Conservation (phyloP, 2,888 invertebrate genomes). For the Laothoe populi region DNA sequence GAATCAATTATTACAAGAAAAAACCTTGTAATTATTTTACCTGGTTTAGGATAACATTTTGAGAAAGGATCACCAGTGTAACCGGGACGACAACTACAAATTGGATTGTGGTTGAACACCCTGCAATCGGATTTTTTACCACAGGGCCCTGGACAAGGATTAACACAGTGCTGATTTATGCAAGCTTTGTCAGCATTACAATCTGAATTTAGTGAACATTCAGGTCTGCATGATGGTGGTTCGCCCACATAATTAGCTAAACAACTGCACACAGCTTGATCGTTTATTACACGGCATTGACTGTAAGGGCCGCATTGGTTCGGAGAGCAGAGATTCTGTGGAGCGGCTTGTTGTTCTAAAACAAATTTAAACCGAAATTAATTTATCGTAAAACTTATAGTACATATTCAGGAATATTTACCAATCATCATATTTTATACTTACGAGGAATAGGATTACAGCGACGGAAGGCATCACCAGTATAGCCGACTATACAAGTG, state of each 20-base stretch:
- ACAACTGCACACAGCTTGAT: slow-evolving; percentile 89
- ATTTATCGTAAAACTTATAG: slow-evolving; percentile 24
- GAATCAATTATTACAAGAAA: not conserved
- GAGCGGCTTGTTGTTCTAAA: slow-evolving; percentile 72
- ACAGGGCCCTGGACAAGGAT: slow-evolving; percentile 90
- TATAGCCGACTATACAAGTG: slow-evolving; percentile 86
- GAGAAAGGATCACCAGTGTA: slow-evolving; percentile 87
- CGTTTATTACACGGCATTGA: slow-evolving; percentile 83
- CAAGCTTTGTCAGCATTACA: slow-evolving; percentile 87
- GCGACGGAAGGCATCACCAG: slow-evolving; percentile 85
- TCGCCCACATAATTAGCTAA: slow-evolving; percentile 87
- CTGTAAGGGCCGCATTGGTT: slow-evolving; percentile 87
- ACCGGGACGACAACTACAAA: slow-evolving; percentile 87
- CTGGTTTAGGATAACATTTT: slow-evolving; percentile 85
- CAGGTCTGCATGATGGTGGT: slow-evolving; percentile 88
- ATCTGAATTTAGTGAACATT: slow-evolving; percentile 88
- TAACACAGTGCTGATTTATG: slow-evolving; percentile 88
- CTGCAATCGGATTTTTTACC: slow-evolving; percentile 89
- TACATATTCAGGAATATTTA: slow-evolving; percentile 21
- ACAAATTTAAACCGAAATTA: slow-evolving; percentile 33
- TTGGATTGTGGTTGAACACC: slow-evolving; percentile 89
- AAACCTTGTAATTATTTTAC: slow-evolving; percentile 47
- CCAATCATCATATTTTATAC: slow-evolving; percentile 40
- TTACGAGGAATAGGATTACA: slow-evolving; percentile 75
- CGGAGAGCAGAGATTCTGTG: slow-evolving; percentile 81